A percentile compares a stretch with the other conserved stretches of the same genome.
Evolutionary conservation across 1,140 invertebrate species (phyloP).

Genomic region (Argopecten irradians): DNA sequence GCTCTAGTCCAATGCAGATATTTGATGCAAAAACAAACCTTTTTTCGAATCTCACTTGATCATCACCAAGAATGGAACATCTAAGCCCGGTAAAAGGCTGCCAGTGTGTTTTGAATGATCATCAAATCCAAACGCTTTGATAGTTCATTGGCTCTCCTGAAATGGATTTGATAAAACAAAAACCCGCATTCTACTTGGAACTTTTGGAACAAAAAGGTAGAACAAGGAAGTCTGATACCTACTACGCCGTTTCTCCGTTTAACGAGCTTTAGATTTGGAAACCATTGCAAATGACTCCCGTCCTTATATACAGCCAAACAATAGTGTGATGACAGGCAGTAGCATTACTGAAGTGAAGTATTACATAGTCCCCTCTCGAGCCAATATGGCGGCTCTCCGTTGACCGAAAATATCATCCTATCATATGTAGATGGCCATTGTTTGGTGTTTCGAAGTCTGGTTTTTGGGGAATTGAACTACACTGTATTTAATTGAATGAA

Average conservation of each 20-base stretch:
- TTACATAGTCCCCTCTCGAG: neutral
- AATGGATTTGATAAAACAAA: neutral
- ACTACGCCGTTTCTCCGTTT: neutral
- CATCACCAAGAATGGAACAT: no score
- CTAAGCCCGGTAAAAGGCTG: no score
- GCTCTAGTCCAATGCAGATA: no score
- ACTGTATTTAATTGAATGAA: no score
- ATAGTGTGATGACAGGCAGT: neutral
- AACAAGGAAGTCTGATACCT: neutral
- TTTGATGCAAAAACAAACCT: no score
- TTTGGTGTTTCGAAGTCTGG: neutral
- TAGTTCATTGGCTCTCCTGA: neutral
- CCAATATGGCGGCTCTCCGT: neutral
- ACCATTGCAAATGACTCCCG: neutral
- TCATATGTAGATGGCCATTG: neutral
- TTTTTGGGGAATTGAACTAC: no score
- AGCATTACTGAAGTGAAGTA: neutral
- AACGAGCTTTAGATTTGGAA: neutral
- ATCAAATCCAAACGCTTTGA: neutral
- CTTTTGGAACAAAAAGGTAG: neutral
- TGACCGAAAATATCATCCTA: neutral
- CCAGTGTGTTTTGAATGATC: neutral
- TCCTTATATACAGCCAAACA: neutral
- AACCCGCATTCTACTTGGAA: neutral
- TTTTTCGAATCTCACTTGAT: no score